Conservation (phyloP, 1,140 invertebrate genomes). For the Megathymus violae region DNA sequence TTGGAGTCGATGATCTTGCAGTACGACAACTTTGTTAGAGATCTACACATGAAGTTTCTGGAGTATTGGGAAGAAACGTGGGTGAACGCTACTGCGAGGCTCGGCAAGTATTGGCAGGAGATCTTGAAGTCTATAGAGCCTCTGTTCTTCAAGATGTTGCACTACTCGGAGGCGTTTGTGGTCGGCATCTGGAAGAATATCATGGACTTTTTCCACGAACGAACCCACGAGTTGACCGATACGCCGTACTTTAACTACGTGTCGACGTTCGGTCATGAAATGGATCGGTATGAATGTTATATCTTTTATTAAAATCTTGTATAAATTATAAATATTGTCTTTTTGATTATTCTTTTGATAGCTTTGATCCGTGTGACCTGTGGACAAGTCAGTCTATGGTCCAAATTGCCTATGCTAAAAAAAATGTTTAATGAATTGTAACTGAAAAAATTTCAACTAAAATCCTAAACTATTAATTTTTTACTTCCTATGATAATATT, state of each 20-base stretch:
- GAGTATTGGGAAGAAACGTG: constrained; percentile 90
- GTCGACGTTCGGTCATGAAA: constrained; percentile 90
- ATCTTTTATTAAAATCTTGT: not conserved
- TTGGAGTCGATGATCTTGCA: constrained; percentile 88
- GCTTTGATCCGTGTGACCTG: no score
- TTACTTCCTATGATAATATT: no score
- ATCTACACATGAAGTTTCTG: constrained; percentile 90
- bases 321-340: no score
- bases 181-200: constrained; percentile 90
- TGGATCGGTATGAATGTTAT: constrained; percentile 84
- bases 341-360: no score
- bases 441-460: no score
- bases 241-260: constrained; percentile 91
- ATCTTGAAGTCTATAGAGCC: constrained; percentile 89
- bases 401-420: no score
- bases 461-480: no score
- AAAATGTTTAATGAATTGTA: not conserved
- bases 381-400: no score
- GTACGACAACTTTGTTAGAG: constrained; percentile 91
- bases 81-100: constrained; percentile 85
- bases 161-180: constrained; percentile 89
- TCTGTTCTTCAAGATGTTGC: constrained; percentile 88
- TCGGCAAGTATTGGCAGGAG: constrained; percentile 88
- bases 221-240: constrained; percentile 90
- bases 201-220: constrained; percentile 91